Evolutionary conservation across 2,113 vertebrate genomes (phyloP), one percentile per base, ranked within the genome.

Genomic region (Pristiophorus japonicus): DNA sequence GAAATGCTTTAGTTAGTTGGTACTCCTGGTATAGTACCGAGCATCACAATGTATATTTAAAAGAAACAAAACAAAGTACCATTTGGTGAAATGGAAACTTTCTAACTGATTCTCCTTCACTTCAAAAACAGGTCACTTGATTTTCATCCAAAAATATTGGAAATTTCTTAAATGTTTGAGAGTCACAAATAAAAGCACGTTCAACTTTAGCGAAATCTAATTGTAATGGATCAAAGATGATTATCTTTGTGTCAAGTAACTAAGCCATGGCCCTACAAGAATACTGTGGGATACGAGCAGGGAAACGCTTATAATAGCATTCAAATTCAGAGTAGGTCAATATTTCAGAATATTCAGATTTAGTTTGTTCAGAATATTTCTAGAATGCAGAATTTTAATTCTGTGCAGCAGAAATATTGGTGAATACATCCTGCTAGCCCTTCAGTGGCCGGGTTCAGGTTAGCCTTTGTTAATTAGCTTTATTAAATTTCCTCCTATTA

Each of bases 261-360:
- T 1, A 88, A 38, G 63, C 10, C n/a, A 63, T 92, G 34, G 34
- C 38, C 38, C 34, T 92, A 14, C 63, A 81, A 92, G 63, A 38
- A 92, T 63, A 6, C 59, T 63, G 34, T 22, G 20, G 59, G n/a
- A 63, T 22, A 38, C 34, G 10, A 38, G 30, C 16, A 38, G 88
- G n/a, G 38, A 88, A 92, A 92, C 22, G 88, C 88, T 92, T 63
- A 63, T 38, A 92, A 63, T 34, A 63, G 59, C n/a, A 38, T 92
- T 90, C 38, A 59, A 62, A 7, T 63, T 14, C 51, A 90, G 47
- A 51, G 85, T 30, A 88, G 87, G 34, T 87, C 51, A 90, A 90
- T 90, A 62, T n/a, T 90, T 62, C 18, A 62, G 30, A 62, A 30
- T 12, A 90, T 62, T 90, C 87, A 62, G 55, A 90, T 90, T 62